Base-by-base conservation (phyloP, 2,113 vertebrate genomes). In the Salvelinus sp. region DNA sequence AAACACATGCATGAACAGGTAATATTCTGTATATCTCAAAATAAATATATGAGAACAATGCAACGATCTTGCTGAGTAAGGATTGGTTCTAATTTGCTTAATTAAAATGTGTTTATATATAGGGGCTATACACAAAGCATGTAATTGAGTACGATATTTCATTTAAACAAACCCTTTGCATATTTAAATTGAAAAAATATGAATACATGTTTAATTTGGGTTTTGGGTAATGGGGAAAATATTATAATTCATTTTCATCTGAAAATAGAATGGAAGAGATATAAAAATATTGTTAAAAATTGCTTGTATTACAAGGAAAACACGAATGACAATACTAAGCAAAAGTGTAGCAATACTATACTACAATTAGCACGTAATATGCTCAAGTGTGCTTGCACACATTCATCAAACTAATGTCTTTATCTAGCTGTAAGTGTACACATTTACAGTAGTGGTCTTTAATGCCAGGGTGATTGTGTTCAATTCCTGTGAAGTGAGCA, bases 401-500 rank as follows among this genome's bases (percentile, higher is more conserved):
- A 70, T 28, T 30, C 50, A 79, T 69, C 47, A 77, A 80, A 62
- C 72, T 73, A 80, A 83, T 44, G 70, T 87, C 85, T 75, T 79
- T 68, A 80, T 85, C 73, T 72, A 68, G 66, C 66, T 68, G 27
- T 33, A 68, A 20, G 66, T 68, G 18, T 68, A 68, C 18, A 68
- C 25, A 68, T 68, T 30, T 44, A 33, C 66, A 68, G 66, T 68
- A 20, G 28, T n/a, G 16, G 66, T 68, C 28, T 68, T 68, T 44
- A 83, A 82, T 81, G 85, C 77, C 76, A 69, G 57, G 33, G 76
- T 83, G 77, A 84, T 79, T 86, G 87, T 78, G 84, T 83, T 86
- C 83, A 88, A 82, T 28, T 78, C 68, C 78, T 88, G 87, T 88
- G 87, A 44, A 44, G 38, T 83, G 80, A 88, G 80, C 77, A 69